Conservation (phyloP, 2,888 invertebrate species). For the Unio pictorum region DNA sequence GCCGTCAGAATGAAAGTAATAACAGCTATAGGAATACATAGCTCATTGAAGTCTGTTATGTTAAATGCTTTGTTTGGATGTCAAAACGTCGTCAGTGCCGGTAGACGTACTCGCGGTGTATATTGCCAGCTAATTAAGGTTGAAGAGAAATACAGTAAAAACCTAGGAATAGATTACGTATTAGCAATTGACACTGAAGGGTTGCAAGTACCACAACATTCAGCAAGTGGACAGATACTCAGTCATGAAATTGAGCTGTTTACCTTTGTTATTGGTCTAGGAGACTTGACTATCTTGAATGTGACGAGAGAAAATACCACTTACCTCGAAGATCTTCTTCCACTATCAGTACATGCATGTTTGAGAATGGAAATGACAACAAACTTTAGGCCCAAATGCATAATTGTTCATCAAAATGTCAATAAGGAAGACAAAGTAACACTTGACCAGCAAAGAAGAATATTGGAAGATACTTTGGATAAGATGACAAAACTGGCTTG, state of each 20-base stretch:
- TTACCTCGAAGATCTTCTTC: constrained; percentile 17
- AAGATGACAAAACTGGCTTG: constrained; percentile 11
- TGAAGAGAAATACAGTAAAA: background rate
- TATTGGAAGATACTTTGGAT: constrained; percentile 10
- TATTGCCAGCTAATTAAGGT: constrained; percentile 15
- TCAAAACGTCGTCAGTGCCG: constrained; percentile 21
- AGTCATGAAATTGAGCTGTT: constrained; percentile 18
- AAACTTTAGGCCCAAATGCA: constrained; percentile 4
- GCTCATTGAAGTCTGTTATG: constrained; percentile 31
- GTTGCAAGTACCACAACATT: constrained; percentile 12
- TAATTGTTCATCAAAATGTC: constrained; percentile 26
- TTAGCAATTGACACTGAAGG: constrained; percentile 26
- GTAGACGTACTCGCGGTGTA: constrained; percentile 28
- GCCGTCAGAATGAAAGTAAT: constrained; percentile 3
- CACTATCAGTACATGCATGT: constrained; percentile 19
- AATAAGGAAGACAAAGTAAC: background rate
- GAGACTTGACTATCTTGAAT: constrained; percentile 17
- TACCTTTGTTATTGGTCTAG: constrained; percentile 19
- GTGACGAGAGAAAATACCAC: constrained; percentile 17
- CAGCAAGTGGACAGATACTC: background rate
- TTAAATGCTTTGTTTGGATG: constrained; percentile 34
- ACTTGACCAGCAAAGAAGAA: constrained; percentile 2
- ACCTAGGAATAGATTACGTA: constrained; percentile 4
- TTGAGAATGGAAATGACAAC: constrained; percentile 18
- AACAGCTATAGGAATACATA: constrained; percentile 25